A percentile compares a stretch with the other conserved stretches of the same genome.
Conservation (phyloP, 2,888 invertebrate genomes). For the Phymatocera aterrima region DNA sequence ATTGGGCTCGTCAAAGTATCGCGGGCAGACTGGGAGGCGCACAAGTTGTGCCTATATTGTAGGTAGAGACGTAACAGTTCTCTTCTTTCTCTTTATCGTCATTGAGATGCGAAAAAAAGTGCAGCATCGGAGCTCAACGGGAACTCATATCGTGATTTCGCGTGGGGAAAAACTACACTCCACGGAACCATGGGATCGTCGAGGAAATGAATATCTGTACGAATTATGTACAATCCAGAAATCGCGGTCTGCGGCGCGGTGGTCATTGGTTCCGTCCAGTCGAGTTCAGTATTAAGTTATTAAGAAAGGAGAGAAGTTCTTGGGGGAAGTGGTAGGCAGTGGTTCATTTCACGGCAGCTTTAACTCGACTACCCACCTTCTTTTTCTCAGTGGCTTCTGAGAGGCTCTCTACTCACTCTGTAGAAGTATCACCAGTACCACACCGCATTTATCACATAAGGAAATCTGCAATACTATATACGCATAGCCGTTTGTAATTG, state of each 20-base stretch:
- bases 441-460: too few species aligned
- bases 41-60: not conserved
- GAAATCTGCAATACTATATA: too few species aligned
- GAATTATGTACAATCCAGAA: not conserved
- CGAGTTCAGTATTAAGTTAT: constrained; percentile 42
- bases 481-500: too few species aligned
- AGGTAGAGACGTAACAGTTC: not conserved
- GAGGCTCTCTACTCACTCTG: too few species aligned
- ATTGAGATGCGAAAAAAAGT: not conserved
- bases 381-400: constrained; percentile 30
- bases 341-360: constrained; percentile 54
- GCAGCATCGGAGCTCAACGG: not conserved
- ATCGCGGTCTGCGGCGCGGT: not conserved
- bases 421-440: too few species aligned
- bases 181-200: too few species aligned
- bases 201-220: not conserved
- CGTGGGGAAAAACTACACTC: not conserved
- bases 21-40: not conserved
- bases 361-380: constrained; percentile 47
- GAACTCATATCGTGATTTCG: not conserved
- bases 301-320: constrained; percentile 44
- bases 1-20: constrained; percentile 37
- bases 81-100: not conserved
- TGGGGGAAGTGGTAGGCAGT: constrained; percentile 36
- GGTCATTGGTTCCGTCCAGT: not conserved